Base-by-base conservation (phyloP, 2,797 vertebrate genomes). In the Microctenopoma steveboyesi region DNA sequence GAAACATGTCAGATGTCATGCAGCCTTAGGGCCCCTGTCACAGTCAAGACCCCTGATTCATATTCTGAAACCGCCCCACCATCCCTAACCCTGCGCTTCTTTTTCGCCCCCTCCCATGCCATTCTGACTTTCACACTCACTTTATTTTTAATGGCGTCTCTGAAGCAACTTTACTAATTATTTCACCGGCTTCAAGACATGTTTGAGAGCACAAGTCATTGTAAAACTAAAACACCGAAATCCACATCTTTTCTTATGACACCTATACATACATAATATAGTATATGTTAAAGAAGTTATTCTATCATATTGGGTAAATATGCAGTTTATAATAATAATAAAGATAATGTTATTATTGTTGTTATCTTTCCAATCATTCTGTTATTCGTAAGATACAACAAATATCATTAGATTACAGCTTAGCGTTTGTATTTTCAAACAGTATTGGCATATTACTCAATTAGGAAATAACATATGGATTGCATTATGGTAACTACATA, bases 1-100 rank as follows among this genome's bases (percentile, higher is more conserved):
- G 85, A 90, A 92, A 92, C 88, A 91, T 91, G 90, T 92, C 92
- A 93, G 88, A 89, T 90, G 87, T 89, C 90, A 83, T 63, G 85
- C 89, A 89, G 91, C 90, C 86, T 92, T 85, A 87, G 84, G 87
- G 80, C 40, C 79, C 65, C 82, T 75, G 88, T 78, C 79, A 71
- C 82, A 60, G 39, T 61, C 67, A 49, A 73, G 51, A 76, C 74
- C 82, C 86, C 76, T 72, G 69, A 88, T 83, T 84, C 81, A 89
- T 82, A 85, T 83, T 72, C 53, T 59, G 39, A 40, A 78, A 43
- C 56, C n/a, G 40, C 25, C 45, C 35, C 11, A 13, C 10, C 13
- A 28, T 64, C 73, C 65, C 69, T 33, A 62, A 78, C 66, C 57
- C 54, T 14, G 3, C 4, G 42, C 46, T 52, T 50, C 40, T 49